phyloP scores from a whole-genome alignment of 64 coral and sea anemone genomes.

The Hydrozoanthus tunicans region DNA sequence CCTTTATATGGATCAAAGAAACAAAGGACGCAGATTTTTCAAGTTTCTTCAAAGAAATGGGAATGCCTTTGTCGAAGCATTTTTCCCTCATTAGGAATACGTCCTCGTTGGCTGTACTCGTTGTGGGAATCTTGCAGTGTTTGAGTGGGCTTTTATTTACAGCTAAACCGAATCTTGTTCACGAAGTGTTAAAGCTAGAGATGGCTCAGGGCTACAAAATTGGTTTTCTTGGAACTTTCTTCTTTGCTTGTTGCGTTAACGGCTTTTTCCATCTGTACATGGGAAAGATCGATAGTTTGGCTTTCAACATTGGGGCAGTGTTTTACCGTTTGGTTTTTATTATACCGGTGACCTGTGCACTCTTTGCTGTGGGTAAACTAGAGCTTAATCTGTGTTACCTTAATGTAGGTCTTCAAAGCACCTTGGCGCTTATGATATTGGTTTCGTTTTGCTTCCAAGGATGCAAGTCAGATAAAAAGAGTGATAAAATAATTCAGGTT shows the following conservation, averaged over 20 bases:
- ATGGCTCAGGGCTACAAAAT: not conserved
- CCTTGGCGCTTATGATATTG: not conserved
- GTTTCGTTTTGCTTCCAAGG: not conserved
- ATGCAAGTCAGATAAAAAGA: too few species aligned
- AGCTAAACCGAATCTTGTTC: slow-evolving; percentile 40
- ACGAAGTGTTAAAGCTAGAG: slow-evolving; percentile 20
- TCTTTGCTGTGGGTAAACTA: slow-evolving; percentile 58
- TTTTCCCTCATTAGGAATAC: not conserved
- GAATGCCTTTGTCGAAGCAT: not conserved
- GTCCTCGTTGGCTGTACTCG: slow-evolving; percentile 17
- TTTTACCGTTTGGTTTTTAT: slow-evolving; percentile 61
- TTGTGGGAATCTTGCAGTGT: slow-evolving; percentile 40
- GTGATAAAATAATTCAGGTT: too few species aligned
- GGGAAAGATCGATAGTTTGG: slow-evolving; percentile 26
- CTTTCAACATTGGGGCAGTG: slow-evolving; percentile 25
- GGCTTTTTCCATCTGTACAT: slow-evolving; percentile 56
- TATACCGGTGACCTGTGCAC: slow-evolving; percentile 17
- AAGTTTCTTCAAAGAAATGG: slow-evolving; percentile 15
- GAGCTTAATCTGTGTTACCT: slow-evolving; percentile 53
- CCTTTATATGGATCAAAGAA: slow-evolving; percentile 54
- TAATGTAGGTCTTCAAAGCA: not conserved
- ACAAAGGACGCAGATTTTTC: slow-evolving; percentile 22
- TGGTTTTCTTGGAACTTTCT: slow-evolving; percentile 49
- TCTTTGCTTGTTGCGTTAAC: slow-evolving; percentile 53
- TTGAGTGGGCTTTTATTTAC: slow-evolving; percentile 49